A percentile compares a stretch with the other conserved stretches of the same genome.
Conservation (phyloP, 2,888 invertebrate genomes). For the Dysmachus trigonus region DNA sequence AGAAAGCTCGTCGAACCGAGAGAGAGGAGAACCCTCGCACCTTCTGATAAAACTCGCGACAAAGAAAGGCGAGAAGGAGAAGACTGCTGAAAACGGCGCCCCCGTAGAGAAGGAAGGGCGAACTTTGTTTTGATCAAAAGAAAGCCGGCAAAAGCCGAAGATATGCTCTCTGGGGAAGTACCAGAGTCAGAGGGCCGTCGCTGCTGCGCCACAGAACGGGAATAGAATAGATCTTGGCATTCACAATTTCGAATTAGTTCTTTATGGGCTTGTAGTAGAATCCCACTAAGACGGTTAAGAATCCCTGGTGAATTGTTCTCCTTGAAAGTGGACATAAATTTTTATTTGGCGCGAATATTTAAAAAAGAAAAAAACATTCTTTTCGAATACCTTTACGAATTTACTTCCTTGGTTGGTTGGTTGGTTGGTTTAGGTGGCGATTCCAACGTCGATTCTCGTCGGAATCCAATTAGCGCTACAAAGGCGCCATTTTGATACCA, state of each 20-base stretch:
- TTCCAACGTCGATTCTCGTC: too few relatives aligned
- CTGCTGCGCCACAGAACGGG: neutral
- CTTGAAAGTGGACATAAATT: too few relatives aligned
- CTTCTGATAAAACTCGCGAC: neutral
- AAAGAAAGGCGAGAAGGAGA: neutral
- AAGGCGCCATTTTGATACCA: too few relatives aligned
- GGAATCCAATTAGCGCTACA: too few relatives aligned
- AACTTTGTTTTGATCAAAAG: slow-evolving; percentile 13
- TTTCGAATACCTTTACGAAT: too few relatives aligned
- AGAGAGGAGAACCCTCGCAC: neutral
- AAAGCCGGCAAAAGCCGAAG: slow-evolving; percentile 5
- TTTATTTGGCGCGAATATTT: neutral
- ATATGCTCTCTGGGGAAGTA: neutral
- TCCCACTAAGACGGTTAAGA: neutral
- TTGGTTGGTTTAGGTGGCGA: too few relatives aligned
- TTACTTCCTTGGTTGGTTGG: too few relatives aligned
- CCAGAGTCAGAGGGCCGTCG: neutral
- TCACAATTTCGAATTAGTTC: neutral
- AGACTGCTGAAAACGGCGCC: neutral
- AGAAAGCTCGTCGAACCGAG: neutral
- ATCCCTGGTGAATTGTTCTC: neutral
- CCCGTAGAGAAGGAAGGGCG: neutral
- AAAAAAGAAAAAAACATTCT: neutral
- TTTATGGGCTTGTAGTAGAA: neutral
- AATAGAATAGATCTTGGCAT: neutral